These are phyloP conservation scores for Cotesia glomerata DNA, from an alignment of 1,140 invertebrate species.

Conservation along the genomic window DNA sequence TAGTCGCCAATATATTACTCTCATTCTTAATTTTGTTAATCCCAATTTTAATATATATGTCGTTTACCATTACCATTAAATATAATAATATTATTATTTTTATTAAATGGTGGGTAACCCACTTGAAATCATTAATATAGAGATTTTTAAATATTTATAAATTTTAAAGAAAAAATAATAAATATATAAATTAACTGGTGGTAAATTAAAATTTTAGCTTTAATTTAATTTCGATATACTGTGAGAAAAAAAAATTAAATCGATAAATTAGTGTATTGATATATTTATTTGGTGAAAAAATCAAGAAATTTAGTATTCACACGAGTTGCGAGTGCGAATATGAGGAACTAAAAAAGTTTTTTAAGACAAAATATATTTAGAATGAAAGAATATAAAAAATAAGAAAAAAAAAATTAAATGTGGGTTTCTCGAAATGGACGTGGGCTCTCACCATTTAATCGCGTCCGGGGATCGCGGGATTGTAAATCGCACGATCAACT, in stretches of 20 bases:
- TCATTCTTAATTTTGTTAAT: conserved; percentile 18
- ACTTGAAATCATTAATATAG: conserved; percentile 18
- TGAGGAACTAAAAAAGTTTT: background rate
- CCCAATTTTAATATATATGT: background rate
- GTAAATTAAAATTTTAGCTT: background rate
- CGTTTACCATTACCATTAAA: background rate
- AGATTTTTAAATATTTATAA: conserved; percentile 3
- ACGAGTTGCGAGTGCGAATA: conserved; percentile 3
- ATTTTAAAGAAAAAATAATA: background rate
- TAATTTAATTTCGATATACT: too few relatives aligned
- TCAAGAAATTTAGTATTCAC: background rate
- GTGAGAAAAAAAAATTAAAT: too few relatives aligned
- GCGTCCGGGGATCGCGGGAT: conserved; percentile 37
- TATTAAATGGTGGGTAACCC: conserved; percentile 4
- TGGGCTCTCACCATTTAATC: conserved; percentile 35
- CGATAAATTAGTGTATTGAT: too few relatives aligned
- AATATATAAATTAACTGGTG: background rate
- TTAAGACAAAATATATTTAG: too few relatives aligned
- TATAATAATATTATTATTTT: background rate
- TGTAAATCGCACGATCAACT: conserved; percentile 39
- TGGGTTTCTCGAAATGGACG: conserved; percentile 18
- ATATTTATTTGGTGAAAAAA: too few relatives aligned
- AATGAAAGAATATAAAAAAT: background rate
- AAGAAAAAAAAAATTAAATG: background rate
- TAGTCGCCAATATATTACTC: conserved; percentile 9